phyloP scores from a whole-genome alignment of 2,888 invertebrate genomes.

The Zeuzera pyrina region DNA sequence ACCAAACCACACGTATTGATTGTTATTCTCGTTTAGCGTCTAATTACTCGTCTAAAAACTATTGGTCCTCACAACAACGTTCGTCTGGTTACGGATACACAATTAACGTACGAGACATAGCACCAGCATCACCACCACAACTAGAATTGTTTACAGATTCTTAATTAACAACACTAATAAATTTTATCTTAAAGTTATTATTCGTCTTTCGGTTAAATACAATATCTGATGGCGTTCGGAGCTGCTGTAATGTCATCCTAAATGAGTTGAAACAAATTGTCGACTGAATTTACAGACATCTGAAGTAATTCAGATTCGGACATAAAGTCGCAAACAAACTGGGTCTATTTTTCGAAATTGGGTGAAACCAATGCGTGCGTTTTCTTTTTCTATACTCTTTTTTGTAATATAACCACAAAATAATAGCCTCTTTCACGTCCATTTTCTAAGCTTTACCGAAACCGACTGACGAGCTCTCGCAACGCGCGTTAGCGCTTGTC shows the following conservation, averaged over 20 bases:
- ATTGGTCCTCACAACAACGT: too few species aligned
- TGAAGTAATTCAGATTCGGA: slow-evolving; percentile 8
- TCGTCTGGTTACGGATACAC: too few species aligned
- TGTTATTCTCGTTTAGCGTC: too few species aligned
- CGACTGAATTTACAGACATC: neutral
- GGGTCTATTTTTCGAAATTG: slow-evolving; percentile 9
- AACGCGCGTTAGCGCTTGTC: too few species aligned
- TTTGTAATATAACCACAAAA: slow-evolving; percentile 4
- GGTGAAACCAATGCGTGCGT: slow-evolving; percentile 5
- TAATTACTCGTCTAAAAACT: too few species aligned
- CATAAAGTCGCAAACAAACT: slow-evolving; percentile 9
- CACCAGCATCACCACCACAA: too few species aligned
- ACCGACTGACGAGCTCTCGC: too few species aligned
- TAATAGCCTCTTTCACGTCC: slow-evolving; percentile 3
- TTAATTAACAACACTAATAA: neutral
- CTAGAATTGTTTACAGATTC: neutral
- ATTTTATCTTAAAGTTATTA: neutral
- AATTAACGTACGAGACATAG: too few species aligned
- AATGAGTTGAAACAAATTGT: neutral
- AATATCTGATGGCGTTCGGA: neutral
- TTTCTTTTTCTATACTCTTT: slow-evolving; percentile 1
- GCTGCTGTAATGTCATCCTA: neutral
- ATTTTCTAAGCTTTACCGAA: slow-evolving; percentile 4
- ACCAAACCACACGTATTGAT: too few species aligned
- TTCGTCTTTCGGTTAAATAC: neutral